Conservation (phyloP, 2,113 vertebrate species). For the Cynopterus brachyotis region DNA sequence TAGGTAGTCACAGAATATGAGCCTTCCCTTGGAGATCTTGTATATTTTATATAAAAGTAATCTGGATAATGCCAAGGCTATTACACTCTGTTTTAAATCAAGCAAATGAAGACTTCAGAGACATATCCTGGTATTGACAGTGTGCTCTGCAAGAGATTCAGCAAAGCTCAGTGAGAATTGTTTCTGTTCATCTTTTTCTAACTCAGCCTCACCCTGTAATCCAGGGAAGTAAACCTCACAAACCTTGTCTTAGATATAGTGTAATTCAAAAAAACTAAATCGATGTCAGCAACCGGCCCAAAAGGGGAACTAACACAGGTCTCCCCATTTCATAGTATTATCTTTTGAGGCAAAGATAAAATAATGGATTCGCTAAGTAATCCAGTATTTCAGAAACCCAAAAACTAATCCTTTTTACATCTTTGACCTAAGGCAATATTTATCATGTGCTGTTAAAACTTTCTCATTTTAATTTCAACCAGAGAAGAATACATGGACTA, state of each 20-base stretch:
- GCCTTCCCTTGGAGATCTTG: not conserved
- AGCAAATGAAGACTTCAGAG: constrained; percentile 23
- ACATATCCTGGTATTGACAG: not conserved
- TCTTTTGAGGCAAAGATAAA: constrained; percentile 19
- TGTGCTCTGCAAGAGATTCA: not conserved
- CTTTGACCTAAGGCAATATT: not conserved
- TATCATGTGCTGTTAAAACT: not conserved
- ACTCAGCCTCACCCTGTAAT: not conserved
- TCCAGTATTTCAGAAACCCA: constrained; percentile 13
- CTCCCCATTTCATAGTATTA: constrained; percentile 29
- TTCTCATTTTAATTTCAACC: not conserved
- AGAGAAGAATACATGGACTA: not conserved
- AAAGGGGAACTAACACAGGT: rapidly evolving
- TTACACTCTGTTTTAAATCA: constrained; percentile 40
- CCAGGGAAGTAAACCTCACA: not conserved
- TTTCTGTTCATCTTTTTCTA: constrained; percentile 50
- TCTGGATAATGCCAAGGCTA: constrained; percentile 34
- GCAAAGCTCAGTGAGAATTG: not conserved
- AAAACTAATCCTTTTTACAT: not conserved
- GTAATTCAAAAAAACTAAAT: not conserved
- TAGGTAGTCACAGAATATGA: not conserved
- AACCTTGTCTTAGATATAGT: not conserved
- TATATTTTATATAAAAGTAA: constrained; percentile 26
- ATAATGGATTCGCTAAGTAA: not conserved
- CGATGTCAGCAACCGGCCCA: not conserved